These are phyloP conservation scores for Crocallis elinguaria DNA, from an alignment of 2,888 invertebrate species.

Conservation along the genomic window DNA sequence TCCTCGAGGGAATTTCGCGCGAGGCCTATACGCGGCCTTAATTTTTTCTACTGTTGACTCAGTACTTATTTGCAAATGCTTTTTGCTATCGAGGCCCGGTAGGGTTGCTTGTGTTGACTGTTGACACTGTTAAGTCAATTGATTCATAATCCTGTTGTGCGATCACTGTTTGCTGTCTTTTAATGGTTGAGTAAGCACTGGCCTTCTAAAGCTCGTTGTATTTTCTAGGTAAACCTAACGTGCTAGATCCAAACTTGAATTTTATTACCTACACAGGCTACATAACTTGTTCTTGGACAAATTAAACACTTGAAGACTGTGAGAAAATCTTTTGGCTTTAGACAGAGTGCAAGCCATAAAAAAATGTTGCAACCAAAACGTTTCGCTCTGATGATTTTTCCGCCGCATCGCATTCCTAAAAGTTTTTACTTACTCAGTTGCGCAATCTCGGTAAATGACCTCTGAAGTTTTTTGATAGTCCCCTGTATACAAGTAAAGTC, in stretches of 20 bases:
- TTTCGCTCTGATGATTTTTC: slow-evolving; percentile 51
- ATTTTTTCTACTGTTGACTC: slow-evolving; percentile 68
- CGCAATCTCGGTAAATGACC: slow-evolving; percentile 45
- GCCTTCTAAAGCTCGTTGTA: slow-evolving; percentile 12
- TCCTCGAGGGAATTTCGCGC: slow-evolving; percentile 69
- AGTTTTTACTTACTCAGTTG: slow-evolving; percentile 45
- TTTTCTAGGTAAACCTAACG: slow-evolving; percentile 21
- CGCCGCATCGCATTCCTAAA: slow-evolving; percentile 48
- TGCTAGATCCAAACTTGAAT: slow-evolving; percentile 21
- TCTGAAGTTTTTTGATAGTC: slow-evolving; percentile 30
- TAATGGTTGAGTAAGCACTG: slow-evolving; percentile 25
- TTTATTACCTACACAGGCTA: slow-evolving; percentile 10
- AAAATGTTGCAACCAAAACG: slow-evolving; percentile 39
- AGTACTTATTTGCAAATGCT: slow-evolving; percentile 66
- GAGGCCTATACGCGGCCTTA: slow-evolving; percentile 68
- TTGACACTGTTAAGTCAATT: slow-evolving; percentile 68
- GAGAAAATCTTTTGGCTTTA: slow-evolving; percentile 21
- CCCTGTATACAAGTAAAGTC: slow-evolving; percentile 25
- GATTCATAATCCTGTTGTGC: slow-evolving; percentile 43
- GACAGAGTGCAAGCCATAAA: slow-evolving; percentile 26
- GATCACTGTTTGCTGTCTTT: slow-evolving; percentile 26
- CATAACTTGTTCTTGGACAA: slow-evolving; percentile 5
- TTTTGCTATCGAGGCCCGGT: slow-evolving; percentile 75
- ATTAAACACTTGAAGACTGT: slow-evolving; percentile 20
- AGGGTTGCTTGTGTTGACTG: slow-evolving; percentile 70